A percentile compares a stretch with the other conserved stretches of the same genome.
Evolutionary conservation across 2,113 vertebrate genomes (phyloP).

Genomic region (Centrocercus urophasianus): DNA sequence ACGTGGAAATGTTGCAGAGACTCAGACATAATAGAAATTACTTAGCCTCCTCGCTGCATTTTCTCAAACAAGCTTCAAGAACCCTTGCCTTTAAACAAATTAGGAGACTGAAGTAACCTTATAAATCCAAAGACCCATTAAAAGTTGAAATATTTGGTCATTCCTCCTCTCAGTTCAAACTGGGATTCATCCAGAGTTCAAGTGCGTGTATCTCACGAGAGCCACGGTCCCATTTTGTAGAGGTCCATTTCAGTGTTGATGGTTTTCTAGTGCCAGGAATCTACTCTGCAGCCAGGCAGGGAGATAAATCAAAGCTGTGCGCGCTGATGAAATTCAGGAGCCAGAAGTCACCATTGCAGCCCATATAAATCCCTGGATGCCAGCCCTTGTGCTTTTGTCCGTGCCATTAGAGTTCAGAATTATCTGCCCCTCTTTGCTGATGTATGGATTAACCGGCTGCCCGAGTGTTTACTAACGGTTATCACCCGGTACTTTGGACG

Average conservation of each 20-base stretch:
- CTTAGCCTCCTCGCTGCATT: neutral
- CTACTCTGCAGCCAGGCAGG: slow-evolving; percentile 48
- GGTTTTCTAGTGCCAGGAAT: slow-evolving; percentile 70
- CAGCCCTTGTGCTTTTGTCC: slow-evolving; percentile 61
- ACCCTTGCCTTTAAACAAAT: slow-evolving; percentile 44
- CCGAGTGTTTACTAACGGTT: slow-evolving; percentile 86
- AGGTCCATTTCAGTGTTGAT: slow-evolving; percentile 16
- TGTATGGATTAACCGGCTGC: slow-evolving; percentile 78
- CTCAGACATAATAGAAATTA: neutral
- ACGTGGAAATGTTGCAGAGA: neutral
- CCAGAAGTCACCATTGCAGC: slow-evolving; percentile 71
- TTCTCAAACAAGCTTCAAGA: slow-evolving; percentile 31
- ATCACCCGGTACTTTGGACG: slow-evolving; percentile 77
- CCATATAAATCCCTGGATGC: slow-evolving; percentile 78
- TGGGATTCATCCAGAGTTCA: slow-evolving; percentile 70
- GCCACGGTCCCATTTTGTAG: slow-evolving; percentile 7
- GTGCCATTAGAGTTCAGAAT: slow-evolving; percentile 71
- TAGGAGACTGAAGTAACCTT: slow-evolving; percentile 38
- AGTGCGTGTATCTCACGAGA: slow-evolving; percentile 44
- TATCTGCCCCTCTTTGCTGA: slow-evolving; percentile 87
- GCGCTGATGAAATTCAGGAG: slow-evolving; percentile 80
- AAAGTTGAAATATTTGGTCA: slow-evolving; percentile 58
- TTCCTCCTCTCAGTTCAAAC: slow-evolving; percentile 31
- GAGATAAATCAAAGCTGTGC: slow-evolving; percentile 78
- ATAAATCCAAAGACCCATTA: slow-evolving; percentile 61